phyloP scores from a whole-genome alignment of 2,888 invertebrate genomes.

The Eupithecia insigniata region DNA sequence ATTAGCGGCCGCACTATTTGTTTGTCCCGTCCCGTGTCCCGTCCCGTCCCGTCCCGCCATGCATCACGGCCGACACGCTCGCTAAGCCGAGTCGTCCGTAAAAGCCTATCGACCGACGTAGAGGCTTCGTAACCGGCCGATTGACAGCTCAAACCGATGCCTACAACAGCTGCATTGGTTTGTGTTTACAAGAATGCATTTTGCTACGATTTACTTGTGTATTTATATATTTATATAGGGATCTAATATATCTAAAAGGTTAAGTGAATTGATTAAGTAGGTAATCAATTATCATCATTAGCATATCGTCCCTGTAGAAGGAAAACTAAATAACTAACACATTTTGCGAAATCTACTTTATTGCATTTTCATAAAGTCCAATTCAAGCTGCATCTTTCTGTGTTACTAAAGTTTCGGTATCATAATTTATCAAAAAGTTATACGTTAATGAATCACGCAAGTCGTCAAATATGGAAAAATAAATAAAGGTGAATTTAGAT shows the following conservation, averaged over 20 bases:
- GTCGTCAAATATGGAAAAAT: no score
- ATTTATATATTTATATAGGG: background rate
- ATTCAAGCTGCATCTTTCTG: no score
- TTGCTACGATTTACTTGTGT: background rate
- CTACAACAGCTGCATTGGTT: background rate
- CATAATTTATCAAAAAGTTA: no score
- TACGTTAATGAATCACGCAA: no score
- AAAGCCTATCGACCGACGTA: slow-evolving; percentile 28
- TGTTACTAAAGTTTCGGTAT: no score
- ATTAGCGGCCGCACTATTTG: slow-evolving; percentile 21
- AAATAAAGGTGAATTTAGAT: no score
- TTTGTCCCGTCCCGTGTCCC: background rate
- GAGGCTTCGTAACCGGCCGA: slow-evolving; percentile 24
- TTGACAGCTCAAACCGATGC: slow-evolving; percentile 23
- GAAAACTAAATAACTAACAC: no score
- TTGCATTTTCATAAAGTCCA: no score
- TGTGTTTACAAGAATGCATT: background rate
- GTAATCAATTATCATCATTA: background rate
- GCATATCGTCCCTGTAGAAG: no score
- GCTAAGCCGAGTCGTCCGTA: slow-evolving; percentile 30
- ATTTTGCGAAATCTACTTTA: no score
- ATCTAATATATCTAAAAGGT: background rate
- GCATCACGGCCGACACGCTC: slow-evolving; percentile 21
- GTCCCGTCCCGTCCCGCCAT: background rate
- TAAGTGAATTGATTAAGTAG: background rate